Evolutionary conservation across 2,888 invertebrate genomes (phyloP), one percentile per base, ranked within the genome.

Genomic region (Himalopsyche kuldschensis): DNA sequence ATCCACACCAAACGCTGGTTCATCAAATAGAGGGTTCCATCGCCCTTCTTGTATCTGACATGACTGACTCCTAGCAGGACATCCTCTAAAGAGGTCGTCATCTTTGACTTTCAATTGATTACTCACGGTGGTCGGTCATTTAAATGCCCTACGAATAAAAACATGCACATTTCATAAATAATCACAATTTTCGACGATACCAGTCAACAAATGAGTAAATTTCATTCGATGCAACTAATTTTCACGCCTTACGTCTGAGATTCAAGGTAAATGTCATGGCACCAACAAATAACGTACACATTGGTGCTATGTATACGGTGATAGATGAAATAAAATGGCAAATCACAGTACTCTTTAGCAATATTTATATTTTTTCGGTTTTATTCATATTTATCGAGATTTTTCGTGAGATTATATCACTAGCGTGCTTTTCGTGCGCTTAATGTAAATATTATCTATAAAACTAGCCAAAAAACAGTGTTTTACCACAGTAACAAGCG

Each of bases 1-100:
- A 98, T 98, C 98, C 98, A 99, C 48, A 97, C 98, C 87, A 99
- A 92, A 87, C 99, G 93, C 90, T 97, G 96, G 88, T 97, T 97
- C 98, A 99, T 98, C 86, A 99, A 94, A 90, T 98, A 97, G 83
- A 99, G 91, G 0, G 96, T 96, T 15, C 99, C 99, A 91, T 99
- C 98, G 82, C 97, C 97, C 91, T 99, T 99, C 90, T 99, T 99
- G 89, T 96, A 97, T 86, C 97, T 95, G 85, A 99, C 99, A 90
- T 97, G 94, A 86, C 96, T 95, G 87, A 98, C 95, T 92, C 98
- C 97, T 87, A 98, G 93, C 87, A 99, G 92, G 82, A 99, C 98
- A 91, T 99, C 98, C 92, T 99, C 99, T 83, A 97, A 97, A 86
- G 96, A 96, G 82, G 97, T 96, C 87, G 96, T 95, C 96, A 96